Percentiles rank a stretch among this genome's conserved stretches.
These are phyloP conservation scores for Dipodomys stephensi DNA, from an alignment of 2,113 vertebrate genomes.

Conservation along the genomic window DNA sequence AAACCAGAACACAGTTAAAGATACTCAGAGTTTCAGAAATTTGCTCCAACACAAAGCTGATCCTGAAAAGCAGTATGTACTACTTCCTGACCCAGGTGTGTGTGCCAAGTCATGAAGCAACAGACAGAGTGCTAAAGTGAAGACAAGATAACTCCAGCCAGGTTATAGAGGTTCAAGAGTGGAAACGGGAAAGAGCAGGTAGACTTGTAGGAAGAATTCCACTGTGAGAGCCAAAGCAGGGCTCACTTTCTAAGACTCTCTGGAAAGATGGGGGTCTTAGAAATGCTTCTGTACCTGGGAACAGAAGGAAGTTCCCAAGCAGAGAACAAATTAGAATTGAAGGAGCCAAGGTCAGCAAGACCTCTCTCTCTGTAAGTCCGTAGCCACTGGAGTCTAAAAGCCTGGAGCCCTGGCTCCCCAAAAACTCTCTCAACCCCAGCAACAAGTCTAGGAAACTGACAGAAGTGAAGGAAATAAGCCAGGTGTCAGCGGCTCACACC, in stretches of 20 bases:
- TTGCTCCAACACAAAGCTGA: background rate
- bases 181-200: background rate
- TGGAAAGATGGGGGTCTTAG: background rate
- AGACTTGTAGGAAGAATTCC: background rate
- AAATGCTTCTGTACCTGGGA: background rate
- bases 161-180: background rate
- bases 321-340: background rate
- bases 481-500: too few species aligned
- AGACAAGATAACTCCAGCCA: background rate
- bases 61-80: background rate
- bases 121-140: background rate
- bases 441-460: background rate
- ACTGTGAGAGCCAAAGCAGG: background rate
- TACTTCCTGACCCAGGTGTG: background rate
- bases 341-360: background rate
- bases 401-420: too few species aligned
- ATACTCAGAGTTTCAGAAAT: background rate
- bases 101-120: background rate
- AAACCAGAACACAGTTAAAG: conserved; percentile 13
- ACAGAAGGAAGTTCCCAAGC: background rate
- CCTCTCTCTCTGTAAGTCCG: background rate
- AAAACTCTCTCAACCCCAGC: too few species aligned
- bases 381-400: background rate
- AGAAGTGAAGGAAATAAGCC: background rate
- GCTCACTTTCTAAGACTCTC: background rate